Evolutionary conservation across 2,888 invertebrate species (phyloP).

Genomic region (Tortrix viridana): DNA sequence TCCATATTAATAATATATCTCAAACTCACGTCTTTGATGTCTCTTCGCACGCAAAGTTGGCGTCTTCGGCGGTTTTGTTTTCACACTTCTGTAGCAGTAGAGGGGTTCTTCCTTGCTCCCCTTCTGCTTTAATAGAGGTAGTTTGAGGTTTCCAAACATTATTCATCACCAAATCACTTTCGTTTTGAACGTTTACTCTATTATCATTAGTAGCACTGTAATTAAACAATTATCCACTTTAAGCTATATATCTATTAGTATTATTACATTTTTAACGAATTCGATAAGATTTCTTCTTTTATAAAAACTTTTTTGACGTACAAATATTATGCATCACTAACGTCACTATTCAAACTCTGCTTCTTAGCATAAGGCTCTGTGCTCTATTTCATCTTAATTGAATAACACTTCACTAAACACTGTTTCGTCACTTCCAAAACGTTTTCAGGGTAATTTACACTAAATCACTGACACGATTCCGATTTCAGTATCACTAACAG

Average conservation of each 20-base stretch:
- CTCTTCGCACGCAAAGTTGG: conserved; percentile 80
- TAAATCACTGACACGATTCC: conserved; percentile 28
- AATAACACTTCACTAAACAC: not conserved
- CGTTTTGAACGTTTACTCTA: conserved; percentile 6
- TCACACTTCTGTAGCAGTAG: conserved; percentile 76
- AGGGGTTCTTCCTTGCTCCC: conserved; percentile 77
- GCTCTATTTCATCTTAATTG: not conserved
- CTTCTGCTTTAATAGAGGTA: conserved; percentile 76
- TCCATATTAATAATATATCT: conserved; percentile 20
- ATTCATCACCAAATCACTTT: conserved; percentile 47
- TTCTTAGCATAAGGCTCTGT: not conserved
- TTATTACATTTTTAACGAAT: not conserved
- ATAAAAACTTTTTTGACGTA: not conserved
- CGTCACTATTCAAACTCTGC: not conserved
- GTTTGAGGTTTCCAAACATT: conserved; percentile 85
- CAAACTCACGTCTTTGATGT: conserved; percentile 78
- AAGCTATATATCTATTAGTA: not conserved
- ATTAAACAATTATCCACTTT: not conserved
- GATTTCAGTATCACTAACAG: conserved; percentile 40
- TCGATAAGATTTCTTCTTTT: not conserved
- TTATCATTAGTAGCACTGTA: not conserved
- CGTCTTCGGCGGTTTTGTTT: conserved; percentile 84
- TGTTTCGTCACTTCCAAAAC: not conserved
- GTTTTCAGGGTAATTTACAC: conserved; percentile 15
- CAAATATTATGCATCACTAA: not conserved